Percentiles rank a stretch among this genome's conserved stretches.
These are phyloP conservation scores for Tipula confusa DNA, from an alignment of 2,888 invertebrate genomes.

Conservation along the genomic window DNA sequence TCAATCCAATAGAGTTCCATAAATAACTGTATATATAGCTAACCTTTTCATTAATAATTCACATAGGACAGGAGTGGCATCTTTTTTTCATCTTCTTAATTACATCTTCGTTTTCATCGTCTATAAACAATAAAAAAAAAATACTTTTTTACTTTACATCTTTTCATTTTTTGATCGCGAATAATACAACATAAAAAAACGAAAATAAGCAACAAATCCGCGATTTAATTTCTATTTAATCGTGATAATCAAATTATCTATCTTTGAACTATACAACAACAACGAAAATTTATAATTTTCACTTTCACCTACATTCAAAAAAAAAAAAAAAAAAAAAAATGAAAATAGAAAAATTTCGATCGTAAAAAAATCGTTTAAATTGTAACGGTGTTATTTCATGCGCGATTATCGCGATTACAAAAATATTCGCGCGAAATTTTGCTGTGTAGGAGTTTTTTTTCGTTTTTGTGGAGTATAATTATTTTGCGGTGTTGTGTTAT, in stretches of 20 bases:
- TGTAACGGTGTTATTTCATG: neutral
- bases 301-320: neutral
- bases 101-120: neutral
- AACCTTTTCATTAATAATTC: neutral
- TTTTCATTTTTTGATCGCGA: neutral
- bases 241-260: constrained; percentile 9
- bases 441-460: neutral
- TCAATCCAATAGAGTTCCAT: neutral
- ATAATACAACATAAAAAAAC: too few relatives aligned
- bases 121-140: too few relatives aligned
- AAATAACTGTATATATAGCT: neutral
- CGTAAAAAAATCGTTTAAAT: neutral
- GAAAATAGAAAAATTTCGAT: neutral
- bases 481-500: neutral
- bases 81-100: neutral
- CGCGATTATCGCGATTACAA: constrained; percentile 5
- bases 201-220: neutral
- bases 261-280: neutral
- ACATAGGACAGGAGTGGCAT: neutral
- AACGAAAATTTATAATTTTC: neutral
- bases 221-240: neutral
- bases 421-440: neutral
- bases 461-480: too few relatives aligned
- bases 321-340: neutral
- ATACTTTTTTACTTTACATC: too few relatives aligned